Conservation (phyloP, 2,113 vertebrate genomes). For the Eublepharis macularius region DNA sequence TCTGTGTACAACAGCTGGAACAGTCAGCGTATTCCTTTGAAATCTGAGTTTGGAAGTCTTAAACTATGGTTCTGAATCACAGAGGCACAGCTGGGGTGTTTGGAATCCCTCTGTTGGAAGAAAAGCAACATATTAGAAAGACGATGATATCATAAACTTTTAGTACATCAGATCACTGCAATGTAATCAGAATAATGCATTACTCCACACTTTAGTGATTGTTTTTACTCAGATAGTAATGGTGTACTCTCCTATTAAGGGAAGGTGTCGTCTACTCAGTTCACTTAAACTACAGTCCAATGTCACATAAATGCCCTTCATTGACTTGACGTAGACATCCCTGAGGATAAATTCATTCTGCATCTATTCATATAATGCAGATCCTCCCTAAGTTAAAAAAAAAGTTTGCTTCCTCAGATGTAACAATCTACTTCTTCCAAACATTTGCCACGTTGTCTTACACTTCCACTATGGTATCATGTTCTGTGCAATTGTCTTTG, state of each 20-base stretch:
- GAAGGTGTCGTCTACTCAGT: not conserved
- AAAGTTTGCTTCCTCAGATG: not conserved
- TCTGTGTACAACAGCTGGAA: slow-evolving; percentile 60
- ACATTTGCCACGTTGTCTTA: not conserved
- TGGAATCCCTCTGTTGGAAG: slow-evolving; percentile 62
- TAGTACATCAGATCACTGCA: not conserved
- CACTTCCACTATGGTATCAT: not conserved
- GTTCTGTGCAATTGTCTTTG: not conserved
- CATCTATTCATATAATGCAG: not conserved
- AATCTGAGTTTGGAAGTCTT: slow-evolving; percentile 57
- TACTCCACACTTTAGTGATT: not conserved
- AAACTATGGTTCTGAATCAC: slow-evolving; percentile 59
- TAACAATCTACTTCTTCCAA: not conserved
- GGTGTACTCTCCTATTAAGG: not conserved
- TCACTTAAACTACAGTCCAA: no score
- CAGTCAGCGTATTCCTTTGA: slow-evolving; percentile 57
- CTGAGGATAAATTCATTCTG: not conserved
- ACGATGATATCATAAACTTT: not conserved
- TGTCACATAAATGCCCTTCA: not conserved
- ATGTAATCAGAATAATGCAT: not conserved
- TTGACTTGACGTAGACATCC: not conserved
- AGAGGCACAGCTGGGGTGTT: slow-evolving; percentile 68
- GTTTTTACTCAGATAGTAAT: not conserved
- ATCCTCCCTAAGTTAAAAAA: not conserved
- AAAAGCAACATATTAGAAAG: slow-evolving; percentile 53